These are phyloP conservation scores for Leptopilina myrica DNA, from an alignment of 2,888 invertebrate species.

Conservation along the genomic window DNA sequence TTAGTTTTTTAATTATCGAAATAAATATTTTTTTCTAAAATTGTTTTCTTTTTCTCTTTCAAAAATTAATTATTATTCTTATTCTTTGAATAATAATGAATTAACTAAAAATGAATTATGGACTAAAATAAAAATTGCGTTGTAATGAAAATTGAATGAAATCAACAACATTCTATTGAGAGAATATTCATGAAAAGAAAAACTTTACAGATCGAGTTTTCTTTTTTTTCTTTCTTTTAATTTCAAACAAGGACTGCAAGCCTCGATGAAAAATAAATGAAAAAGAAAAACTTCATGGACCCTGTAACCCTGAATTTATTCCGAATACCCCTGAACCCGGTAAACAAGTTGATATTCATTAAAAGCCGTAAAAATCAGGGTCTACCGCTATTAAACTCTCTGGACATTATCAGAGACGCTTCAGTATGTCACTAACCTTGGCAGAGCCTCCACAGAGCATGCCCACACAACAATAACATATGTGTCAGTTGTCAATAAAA, in stretches of 20 bases:
- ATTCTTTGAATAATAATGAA: no score
- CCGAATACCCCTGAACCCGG: slow-evolving; percentile 31
- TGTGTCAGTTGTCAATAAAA: slow-evolving; percentile 61
- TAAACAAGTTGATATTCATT: slow-evolving; percentile 13
- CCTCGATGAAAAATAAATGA: background rate
- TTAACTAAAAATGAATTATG: no score
- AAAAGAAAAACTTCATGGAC: slow-evolving; percentile 10
- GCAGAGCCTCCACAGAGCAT: slow-evolving; percentile 63
- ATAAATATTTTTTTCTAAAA: background rate
- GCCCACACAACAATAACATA: slow-evolving; percentile 67
- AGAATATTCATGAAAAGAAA: slow-evolving; percentile 16
- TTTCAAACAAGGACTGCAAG: background rate
- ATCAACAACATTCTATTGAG: slow-evolving; percentile 18
- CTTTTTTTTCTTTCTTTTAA: background rate
- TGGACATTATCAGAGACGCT: slow-evolving; percentile 35
- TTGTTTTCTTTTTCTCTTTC: no score
- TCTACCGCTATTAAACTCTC: slow-evolving; percentile 23
- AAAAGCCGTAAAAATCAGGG: slow-evolving; percentile 37
- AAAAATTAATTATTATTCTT: no score
- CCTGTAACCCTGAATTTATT: slow-evolving; percentile 37
- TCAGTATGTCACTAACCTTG: slow-evolving; percentile 70
- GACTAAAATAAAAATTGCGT: slow-evolving; percentile 18
- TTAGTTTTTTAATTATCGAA: background rate
- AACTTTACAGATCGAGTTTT: background rate
- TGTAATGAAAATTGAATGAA: slow-evolving; percentile 23